These are phyloP conservation scores for Liodrosophila aerea DNA, from an alignment of 2,888 invertebrate genomes.

Conservation along the genomic window DNA sequence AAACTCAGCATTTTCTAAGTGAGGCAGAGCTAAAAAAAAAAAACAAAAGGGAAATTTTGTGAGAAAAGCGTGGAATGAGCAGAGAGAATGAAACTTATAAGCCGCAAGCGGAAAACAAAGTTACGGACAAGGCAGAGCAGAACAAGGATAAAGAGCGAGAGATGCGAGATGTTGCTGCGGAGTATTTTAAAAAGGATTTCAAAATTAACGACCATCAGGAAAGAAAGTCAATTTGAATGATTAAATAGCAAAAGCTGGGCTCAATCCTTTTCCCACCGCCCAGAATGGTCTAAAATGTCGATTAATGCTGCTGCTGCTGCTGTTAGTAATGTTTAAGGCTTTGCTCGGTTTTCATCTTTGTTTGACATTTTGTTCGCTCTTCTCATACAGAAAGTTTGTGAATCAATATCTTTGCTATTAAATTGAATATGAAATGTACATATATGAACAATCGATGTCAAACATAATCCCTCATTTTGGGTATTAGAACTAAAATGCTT, in stretches of 20 bases:
- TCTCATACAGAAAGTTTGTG: slow-evolving; percentile 31
- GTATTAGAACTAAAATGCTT: slow-evolving; percentile 26
- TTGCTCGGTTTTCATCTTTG: slow-evolving; percentile 27
- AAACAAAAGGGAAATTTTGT: slow-evolving; percentile 30
- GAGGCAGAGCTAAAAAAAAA: slow-evolving; percentile 56
- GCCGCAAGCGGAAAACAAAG: slow-evolving; percentile 67
- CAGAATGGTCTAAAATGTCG: slow-evolving; percentile 43
- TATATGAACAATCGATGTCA: slow-evolving; percentile 36
- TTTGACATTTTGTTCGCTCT: slow-evolving; percentile 52
- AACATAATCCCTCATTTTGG: slow-evolving; percentile 64
- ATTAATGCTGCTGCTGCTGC: slow-evolving; percentile 61
- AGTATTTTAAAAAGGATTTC: slow-evolving; percentile 65
- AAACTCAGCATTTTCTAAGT: slow-evolving; percentile 70
- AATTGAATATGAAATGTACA: slow-evolving; percentile 27
- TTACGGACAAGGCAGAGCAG: slow-evolving; percentile 31
- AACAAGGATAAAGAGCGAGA: neutral
- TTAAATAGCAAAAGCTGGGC: slow-evolving; percentile 66
- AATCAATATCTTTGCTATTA: slow-evolving; percentile 9
- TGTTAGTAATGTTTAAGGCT: slow-evolving; percentile 58
- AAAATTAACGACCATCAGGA: slow-evolving; percentile 68
- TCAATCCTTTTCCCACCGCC: slow-evolving; percentile 33
- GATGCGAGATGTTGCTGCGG: too few relatives aligned
- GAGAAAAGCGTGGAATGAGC: slow-evolving; percentile 34
- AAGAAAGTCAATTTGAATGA: slow-evolving; percentile 74
- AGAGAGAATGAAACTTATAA: slow-evolving; percentile 64